A percentile compares a stretch with the other conserved stretches of the same genome.
phyloP scores from a whole-genome alignment of 2,113 vertebrate genomes.

The Narcine bancroftii region DNA sequence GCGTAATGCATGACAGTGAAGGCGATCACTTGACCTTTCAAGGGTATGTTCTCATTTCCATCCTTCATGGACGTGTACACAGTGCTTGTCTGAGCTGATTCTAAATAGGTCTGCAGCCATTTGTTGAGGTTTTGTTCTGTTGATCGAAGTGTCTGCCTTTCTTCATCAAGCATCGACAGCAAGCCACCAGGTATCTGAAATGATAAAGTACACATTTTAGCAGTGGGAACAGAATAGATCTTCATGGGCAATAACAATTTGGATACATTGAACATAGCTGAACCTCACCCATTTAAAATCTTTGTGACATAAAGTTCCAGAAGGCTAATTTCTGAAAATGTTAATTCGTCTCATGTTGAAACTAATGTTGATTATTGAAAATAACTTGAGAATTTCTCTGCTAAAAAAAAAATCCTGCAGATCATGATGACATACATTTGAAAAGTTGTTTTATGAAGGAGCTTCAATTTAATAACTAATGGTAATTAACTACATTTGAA shows the following conservation, averaged over 20 bases:
- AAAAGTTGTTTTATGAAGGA: neutral
- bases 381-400: neutral
- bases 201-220: conserved; percentile 30
- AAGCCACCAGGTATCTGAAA: conserved; percentile 82
- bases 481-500: neutral
- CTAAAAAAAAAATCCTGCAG: neutral
- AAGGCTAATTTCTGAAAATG: neutral
- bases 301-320: neutral
- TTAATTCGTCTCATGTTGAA: neutral
- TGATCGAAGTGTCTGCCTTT: conserved; percentile 71
- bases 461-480: neutral
- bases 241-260: neutral
- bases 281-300: neutral
- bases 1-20: conserved; percentile 84
- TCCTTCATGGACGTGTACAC: conserved; percentile 76
- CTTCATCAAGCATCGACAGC: conserved; percentile 80
- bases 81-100: conserved; percentile 57
- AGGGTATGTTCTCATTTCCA: conserved; percentile 82
- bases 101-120: conserved; percentile 73
- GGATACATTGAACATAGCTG: neutral
- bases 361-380: neutral
- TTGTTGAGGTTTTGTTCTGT: conserved; percentile 72
- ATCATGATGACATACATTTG: neutral
- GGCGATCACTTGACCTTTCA: conserved; percentile 68
- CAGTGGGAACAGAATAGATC: neutral